Evolutionary conservation across 2,888 invertebrate genomes (phyloP), one percentile per base, ranked within the genome.

Genomic region (Aplocera efformata): DNA sequence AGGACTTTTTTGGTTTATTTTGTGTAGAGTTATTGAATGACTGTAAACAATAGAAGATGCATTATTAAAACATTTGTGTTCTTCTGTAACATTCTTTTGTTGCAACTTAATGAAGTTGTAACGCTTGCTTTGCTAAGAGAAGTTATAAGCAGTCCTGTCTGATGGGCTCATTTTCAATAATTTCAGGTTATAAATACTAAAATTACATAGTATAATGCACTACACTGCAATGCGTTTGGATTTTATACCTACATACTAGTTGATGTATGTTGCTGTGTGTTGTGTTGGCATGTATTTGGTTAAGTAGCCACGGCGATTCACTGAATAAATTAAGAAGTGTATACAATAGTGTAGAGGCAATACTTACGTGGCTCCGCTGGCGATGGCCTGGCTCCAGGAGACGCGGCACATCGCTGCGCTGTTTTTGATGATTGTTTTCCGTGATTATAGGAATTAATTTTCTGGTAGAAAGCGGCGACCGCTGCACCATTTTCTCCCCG

Each of bases 401-500:
- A 56, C 79, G 81, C 57, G 75, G 74, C 65, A 76, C 84, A 79
- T 88, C 79, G 81, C 79, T 78, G 77, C 77, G 73, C 57, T 72
- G 75, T 69, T 85, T 85, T 31, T 77, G 83, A 58, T 83, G 76
- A 62, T 74, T 80, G 75, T 90, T 90, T 89, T 91, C 91, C 89
- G 90, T 90, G 89, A 91, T 90, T 88, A 89, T 81, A 60, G 90
- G 90, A 69, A 90, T 90, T 73, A 84, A 77, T 82, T 72, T 88
- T 72, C 79, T 84, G 62, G 79, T 84, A 73, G 78, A 76, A 69
- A 84, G 73, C 66, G 86, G 89, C 67, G 90, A 89, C 51, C 88
- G 86, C 64, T 84, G 88, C 81, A 85, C 79, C 82, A 88, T 88
- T 78, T 88, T 85, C 81, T 91, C 91, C 66, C 91, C 91, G 78